Conservation (phyloP, 2,888 invertebrate genomes). For the Dasysyrphus albostriatus region DNA sequence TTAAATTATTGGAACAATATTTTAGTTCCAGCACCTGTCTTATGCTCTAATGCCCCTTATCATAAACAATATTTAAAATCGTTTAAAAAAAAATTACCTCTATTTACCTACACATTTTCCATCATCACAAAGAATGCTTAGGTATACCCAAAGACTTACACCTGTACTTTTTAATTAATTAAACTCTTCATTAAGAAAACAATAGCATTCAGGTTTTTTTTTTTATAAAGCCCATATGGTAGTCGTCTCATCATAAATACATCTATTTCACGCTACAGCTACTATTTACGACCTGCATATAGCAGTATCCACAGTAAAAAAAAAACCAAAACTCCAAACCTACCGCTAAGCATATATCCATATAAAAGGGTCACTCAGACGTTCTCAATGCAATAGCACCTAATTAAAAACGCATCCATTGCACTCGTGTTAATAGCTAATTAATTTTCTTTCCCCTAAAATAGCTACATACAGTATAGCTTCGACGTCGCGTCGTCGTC, state of each 20-base stretch:
- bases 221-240: conserved; percentile 20
- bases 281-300: conserved; percentile 38
- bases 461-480: neutral
- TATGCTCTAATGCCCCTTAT: conserved; percentile 11
- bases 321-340: neutral
- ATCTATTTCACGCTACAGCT: conserved; percentile 62
- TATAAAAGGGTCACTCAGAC: conserved; percentile 25
- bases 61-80: neutral
- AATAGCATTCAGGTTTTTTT: conserved; percentile 15
- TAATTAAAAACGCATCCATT: conserved; percentile 70
- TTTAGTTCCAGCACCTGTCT: neutral
- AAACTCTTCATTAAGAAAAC: conserved; percentile 25
- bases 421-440: conserved; percentile 65
- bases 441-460: conserved; percentile 55
- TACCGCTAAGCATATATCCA: conserved; percentile 15
- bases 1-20: neutral
- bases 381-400: conserved; percentile 26
- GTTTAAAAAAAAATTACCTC: neutral
- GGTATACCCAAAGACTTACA: neutral
- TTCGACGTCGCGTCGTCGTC: neutral
- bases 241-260: conserved; percentile 37
- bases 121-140: neutral
- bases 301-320: neutral
- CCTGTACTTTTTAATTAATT: conserved; percentile 30
- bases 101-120: neutral